Evolutionary conservation across 2,888 invertebrate genomes (phyloP).

Genomic region (Eupithecia exiguata): DNA sequence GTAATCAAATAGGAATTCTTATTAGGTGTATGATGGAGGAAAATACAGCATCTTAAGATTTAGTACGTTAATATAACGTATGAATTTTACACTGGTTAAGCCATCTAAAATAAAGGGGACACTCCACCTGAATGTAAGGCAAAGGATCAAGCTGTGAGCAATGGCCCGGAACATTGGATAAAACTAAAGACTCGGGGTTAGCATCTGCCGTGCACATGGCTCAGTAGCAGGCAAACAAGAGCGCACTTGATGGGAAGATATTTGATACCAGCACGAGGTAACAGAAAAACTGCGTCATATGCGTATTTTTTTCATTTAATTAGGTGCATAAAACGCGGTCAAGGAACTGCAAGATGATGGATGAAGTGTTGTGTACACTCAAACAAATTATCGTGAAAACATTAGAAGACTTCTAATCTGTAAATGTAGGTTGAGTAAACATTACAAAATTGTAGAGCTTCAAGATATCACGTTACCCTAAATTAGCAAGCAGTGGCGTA

Average conservation of each 20-base stretch:
- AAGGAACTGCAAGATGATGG: constrained; percentile 60
- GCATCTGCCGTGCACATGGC: constrained; percentile 81
- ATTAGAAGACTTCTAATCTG: constrained; percentile 47
- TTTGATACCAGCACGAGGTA: constrained; percentile 65
- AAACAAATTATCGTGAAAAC: constrained; percentile 49
- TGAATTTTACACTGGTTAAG: background rate
- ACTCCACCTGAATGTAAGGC: constrained; percentile 29
- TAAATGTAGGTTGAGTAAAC: constrained; percentile 57
- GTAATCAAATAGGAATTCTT: background rate
- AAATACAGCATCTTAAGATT: constrained; percentile 1
- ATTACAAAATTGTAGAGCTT: constrained; percentile 45
- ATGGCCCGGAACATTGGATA: constrained; percentile 48
- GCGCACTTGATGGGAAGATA: constrained; percentile 70
- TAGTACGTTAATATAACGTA: background rate
- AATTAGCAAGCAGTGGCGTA: constrained; percentile 39
- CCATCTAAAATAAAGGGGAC: constrained; percentile 28
- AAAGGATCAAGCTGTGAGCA: constrained; percentile 42
- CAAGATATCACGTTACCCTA: constrained; percentile 41
- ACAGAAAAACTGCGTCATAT: constrained; percentile 60
- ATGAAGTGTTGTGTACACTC: constrained; percentile 40
- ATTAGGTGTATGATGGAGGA: background rate
- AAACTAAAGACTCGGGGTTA: constrained; percentile 58
- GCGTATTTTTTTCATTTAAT: constrained; percentile 59
- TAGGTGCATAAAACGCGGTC: constrained; percentile 62
- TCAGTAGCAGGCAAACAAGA: constrained; percentile 60